Base-by-base conservation (phyloP, 2,888 invertebrate genomes). In the Hirtodrosophila histrioides region DNA sequence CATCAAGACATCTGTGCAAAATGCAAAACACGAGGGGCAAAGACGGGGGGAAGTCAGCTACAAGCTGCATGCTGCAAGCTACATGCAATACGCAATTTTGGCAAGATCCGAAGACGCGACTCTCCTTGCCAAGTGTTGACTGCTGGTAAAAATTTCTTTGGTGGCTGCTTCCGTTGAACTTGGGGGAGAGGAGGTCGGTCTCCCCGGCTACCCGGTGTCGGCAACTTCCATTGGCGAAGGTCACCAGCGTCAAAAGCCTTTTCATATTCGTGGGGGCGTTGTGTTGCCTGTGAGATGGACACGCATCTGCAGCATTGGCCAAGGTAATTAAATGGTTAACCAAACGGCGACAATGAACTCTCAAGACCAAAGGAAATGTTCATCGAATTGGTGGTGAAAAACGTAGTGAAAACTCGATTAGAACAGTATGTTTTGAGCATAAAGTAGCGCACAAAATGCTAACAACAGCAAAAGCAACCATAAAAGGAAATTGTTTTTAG, bases 151-250 rank as follows among this genome's bases (percentile, higher is more conserved):
- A 73, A 40, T 69, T 64, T 74, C 70, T 69, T 69, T 67, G 54
- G 50, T 72, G 75, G 86, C 84, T 85, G 86, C 84, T 85, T 84
- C 88, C 71, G 84, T 88, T 87, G 86, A 76, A 76, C 78, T 70
- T 74, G 73, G 40, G 39, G 48, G 49, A 45, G 39, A 31, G 24
- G 12, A n/a, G 3, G 8, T 1, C n/a, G 3, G 9, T 11, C 24
- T 9, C 3, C 35, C 9, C 17, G 27, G 51, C 75, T 31, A 39
- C 33, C 50, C 48, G 53, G 36, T 43, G 39, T 51, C 55, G 44
- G 37, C 50, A 39, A 17, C 62, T 36, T 37, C 48, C 45, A 53
- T 35, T 43, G 39, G 46, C 55, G 84, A 81, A 81, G 86, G 80
- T 81, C 80, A 84, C 45, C 57, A 45, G 65, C 81, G 77, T 62